Evolutionary conservation across 1,140 invertebrate genomes (phyloP).

Genomic region (Aethina tumida): DNA sequence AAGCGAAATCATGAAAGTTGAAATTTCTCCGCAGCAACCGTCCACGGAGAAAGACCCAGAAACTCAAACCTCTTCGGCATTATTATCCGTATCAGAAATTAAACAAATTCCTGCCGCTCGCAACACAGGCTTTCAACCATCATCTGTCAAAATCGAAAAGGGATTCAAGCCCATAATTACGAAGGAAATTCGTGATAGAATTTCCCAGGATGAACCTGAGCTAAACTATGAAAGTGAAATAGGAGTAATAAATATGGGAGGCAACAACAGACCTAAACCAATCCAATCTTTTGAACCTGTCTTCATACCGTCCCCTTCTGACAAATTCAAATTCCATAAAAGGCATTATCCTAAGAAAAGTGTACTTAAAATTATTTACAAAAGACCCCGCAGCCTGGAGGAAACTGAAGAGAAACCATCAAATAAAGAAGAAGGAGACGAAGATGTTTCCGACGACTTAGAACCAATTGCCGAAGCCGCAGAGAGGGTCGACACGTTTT

Average conservation of each 20-base stretch:
- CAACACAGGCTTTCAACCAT: constrained; percentile 66
- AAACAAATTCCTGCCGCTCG: constrained; percentile 5
- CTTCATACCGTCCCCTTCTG: constrained; percentile 59
- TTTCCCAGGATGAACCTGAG: constrained; percentile 36
- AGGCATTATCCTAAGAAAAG: no score
- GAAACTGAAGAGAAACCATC: constrained; percentile 9
- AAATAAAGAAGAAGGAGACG: constrained; percentile 10
- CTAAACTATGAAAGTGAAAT: constrained; percentile 41
- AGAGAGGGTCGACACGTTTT: constrained; percentile 55
- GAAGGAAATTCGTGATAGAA: constrained; percentile 43
- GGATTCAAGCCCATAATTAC: constrained; percentile 74
- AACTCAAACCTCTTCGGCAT: constrained; percentile 9
- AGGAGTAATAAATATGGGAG: constrained; percentile 40
- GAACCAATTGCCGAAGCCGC: constrained; percentile 51
- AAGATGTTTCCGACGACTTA: constrained; percentile 25
- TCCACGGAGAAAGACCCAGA: constrained; percentile 28
- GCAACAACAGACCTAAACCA: constrained; percentile 38
- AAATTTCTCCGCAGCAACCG: constrained; percentile 27
- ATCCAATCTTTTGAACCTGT: constrained; percentile 56
- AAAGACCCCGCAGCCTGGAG: constrained; percentile 13
- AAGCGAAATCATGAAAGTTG: constrained; percentile 19
- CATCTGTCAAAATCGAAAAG: constrained; percentile 68
- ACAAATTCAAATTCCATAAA: no score
- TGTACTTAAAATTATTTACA: constrained; percentile 21
- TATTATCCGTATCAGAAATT: constrained; percentile 1